Evolutionary conservation across 2,113 vertebrate species (phyloP), one percentile per base, ranked within the genome.

Genomic region (Procavia capensis): DNA sequence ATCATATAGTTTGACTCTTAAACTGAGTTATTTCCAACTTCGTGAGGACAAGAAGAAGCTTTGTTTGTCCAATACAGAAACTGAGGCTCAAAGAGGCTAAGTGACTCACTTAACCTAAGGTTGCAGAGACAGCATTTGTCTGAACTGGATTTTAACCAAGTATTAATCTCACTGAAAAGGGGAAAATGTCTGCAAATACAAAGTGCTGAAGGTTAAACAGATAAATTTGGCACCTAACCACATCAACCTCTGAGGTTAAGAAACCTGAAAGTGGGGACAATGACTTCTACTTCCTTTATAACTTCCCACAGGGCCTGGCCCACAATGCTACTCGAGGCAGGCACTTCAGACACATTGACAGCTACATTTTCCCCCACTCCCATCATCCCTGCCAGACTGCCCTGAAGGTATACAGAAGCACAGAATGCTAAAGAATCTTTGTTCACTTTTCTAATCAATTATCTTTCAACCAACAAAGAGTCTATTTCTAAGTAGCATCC

Each of bases 221-320:
- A 95, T 93, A 63, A 70, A 70, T 70, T 31, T 75, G 79, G 54
- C 14, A 5, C 72, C 74, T 83, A 70, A 84, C 64, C 94, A 79
- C 94, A 94, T 29, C 79, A 27, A 39, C 85, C 93, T 47, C 74
- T 82, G 97, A 79, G 90, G 61, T 93, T 41, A 63, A 70, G 75
- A 74, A 24, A 19, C 63, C 76, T 70, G 75, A 41, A 70, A 82
- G 84, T 11, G 34, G 91, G 79, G 92, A 83, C 24, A 39, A 87
- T n/a, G 11, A 54, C 75, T 93, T 66, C 63, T 88, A 41, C 66
- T 72, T 72, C 79, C 63, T 36, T 25, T 16, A 31, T 1, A 59
- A 8, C 31, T 63, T 45, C 94, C 86, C 75, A 29, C 4, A 16
- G 74, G 4, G 25, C 92, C 45, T 39, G 39, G 57, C 20, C 68